Base-by-base conservation (phyloP, 1,140 invertebrate genomes). In the Melipona quadrifasciata region DNA sequence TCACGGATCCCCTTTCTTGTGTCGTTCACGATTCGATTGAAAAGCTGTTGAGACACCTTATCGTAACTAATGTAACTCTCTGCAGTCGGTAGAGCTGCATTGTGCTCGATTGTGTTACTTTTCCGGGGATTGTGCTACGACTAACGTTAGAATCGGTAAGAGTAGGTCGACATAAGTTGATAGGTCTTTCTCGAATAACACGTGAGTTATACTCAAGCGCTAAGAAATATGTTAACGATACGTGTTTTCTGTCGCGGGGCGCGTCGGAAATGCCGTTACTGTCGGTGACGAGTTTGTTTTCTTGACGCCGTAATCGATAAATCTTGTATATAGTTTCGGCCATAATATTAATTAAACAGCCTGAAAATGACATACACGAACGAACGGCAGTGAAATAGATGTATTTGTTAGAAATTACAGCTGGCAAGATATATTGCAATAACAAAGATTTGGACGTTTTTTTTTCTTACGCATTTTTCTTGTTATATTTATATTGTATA, bases 151-250 rank as follows among this genome's bases (percentile, higher is more conserved):
- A 19, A 16, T 21, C 10, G 0, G 70, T 72, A 24, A 51, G 51
- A 71, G 47, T 71, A 51, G 55, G 53, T 47, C 77, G 77, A 65
- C 68, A 39, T 61, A 73, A 80, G 78, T 80, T 57, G 16, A 10
- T 57, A 73, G 47, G 27, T 74, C 80, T 84, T 84, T 84, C 83
- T 73, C 77, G 61, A 84, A 84, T 80, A 84, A 84, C 83, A 84
- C 83, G 77, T 79, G 86, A 65, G 72, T 73, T 64, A 74, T 55
- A 8, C 39, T 65, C 55, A 57, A 65, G 68, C 67, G 68, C 61
- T 34, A 70, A 89, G 75, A 83, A 88, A 88, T 89, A 88, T 85
- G 86, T 74, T 86, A 76, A 89, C 65, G 55, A 78, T 72, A 65
- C 75, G 51, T 24, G 39, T 17, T 67, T 39, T 34, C 74, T 53